phyloP scores from a whole-genome alignment of 2,113 vertebrate genomes.

The Vulpes lagopus region DNA sequence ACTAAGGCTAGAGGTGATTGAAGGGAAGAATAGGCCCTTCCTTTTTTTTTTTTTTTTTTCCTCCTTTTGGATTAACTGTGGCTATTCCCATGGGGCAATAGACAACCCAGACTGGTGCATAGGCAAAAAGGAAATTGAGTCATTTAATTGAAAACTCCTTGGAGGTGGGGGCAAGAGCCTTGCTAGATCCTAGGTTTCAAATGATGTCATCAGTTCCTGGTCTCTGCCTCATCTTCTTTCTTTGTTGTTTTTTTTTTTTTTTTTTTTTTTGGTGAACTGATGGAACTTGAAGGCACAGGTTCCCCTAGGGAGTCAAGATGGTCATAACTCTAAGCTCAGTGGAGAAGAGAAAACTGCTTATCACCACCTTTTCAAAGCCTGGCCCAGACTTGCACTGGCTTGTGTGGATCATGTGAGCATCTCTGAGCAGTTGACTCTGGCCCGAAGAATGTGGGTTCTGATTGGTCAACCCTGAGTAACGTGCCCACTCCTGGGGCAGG shows the following conservation, averaged over 20 bases:
- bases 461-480: not conserved
- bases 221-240: not conserved
- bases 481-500: not conserved
- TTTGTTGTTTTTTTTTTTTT: not conserved
- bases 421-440: not conserved
- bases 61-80: not conserved
- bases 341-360: not conserved
- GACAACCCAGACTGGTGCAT: not conserved
- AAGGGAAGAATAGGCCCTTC: not conserved
- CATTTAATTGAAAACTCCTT: not conserved
- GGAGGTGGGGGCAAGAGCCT: not conserved
- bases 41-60: no score
- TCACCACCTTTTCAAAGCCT: not conserved
- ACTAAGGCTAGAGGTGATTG: not conserved
- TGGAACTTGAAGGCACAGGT: not conserved
- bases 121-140: not conserved
- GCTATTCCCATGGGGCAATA: not conserved
- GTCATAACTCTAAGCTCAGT: not conserved
- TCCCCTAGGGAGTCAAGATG: not conserved
- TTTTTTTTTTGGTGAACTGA: not conserved
- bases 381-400: not conserved
- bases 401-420: not conserved
- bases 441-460: not conserved
- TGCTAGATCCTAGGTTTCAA: not conserved
- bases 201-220: not conserved